These are phyloP conservation scores for Ooceraea biroi DNA, from an alignment of 1,140 invertebrate genomes.

Conservation along the genomic window DNA sequence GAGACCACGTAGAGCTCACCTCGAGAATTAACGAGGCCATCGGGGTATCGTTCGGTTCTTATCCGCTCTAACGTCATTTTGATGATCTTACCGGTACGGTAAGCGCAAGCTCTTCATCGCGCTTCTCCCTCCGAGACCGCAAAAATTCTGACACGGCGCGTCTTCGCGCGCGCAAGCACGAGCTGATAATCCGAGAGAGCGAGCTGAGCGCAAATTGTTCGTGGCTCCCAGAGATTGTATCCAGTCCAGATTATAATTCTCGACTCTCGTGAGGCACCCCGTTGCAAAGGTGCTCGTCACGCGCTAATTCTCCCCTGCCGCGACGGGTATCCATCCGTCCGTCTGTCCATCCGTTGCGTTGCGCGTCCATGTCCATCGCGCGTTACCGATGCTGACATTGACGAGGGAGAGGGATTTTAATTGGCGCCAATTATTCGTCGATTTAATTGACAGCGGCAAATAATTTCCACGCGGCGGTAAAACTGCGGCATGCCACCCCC, in stretches of 20 bases:
- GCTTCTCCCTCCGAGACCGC: background rate
- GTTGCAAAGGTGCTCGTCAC: background rate
- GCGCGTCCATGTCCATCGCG: background rate
- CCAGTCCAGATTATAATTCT: constrained; percentile 27
- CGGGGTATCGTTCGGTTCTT: constrained; percentile 35
- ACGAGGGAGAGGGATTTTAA: constrained; percentile 50
- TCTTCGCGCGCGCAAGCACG: constrained; percentile 16
- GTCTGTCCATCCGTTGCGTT: background rate
- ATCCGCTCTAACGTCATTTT: constrained; percentile 46
- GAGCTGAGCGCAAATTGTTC: constrained; percentile 19
- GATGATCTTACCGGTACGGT: constrained; percentile 28
- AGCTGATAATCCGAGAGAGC: constrained; percentile 26
- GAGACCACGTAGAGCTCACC: constrained; percentile 24
- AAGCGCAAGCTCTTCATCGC: constrained; percentile 45
- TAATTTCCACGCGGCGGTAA: constrained; percentile 59
- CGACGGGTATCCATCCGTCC: constrained; percentile 1
- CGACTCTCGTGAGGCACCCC: constrained; percentile 13
- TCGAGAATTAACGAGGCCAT: constrained; percentile 47
- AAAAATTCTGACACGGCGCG: constrained; percentile 6
- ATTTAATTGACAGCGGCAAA: constrained; percentile 70
- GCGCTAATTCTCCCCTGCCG: constrained; percentile 2
- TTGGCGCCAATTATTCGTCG: constrained; percentile 64
- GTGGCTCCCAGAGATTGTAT: constrained; percentile 10
- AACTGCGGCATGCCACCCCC: background rate
- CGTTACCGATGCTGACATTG: background rate